Evolutionary conservation across 2,797 vertebrate species (phyloP).

Genomic region (Hemitrygon akajei): DNA sequence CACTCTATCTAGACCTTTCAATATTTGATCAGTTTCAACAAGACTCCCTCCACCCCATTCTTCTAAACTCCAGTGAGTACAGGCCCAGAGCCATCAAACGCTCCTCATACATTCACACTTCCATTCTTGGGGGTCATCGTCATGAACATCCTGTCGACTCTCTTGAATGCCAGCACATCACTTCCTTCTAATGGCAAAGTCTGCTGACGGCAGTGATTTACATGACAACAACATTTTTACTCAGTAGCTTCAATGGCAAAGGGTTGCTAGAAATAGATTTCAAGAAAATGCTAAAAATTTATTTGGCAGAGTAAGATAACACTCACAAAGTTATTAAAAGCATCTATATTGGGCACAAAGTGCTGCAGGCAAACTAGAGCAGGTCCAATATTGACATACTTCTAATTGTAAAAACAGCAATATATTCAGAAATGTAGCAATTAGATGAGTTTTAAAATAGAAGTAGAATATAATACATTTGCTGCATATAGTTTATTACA

Average conservation of each 20-base stretch:
- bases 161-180: too few species aligned
- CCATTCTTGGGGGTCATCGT: too few species aligned
- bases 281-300: background rate
- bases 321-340: background rate
- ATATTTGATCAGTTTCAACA: too few species aligned
- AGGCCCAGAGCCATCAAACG: too few species aligned
- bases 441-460: background rate
- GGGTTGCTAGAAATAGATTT: background rate
- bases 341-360: background rate
- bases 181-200: too few species aligned
- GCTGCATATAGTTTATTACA: background rate
- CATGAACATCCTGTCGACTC: too few species aligned
- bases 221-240: background rate
- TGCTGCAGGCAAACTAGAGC: background rate
- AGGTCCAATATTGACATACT: background rate
- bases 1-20: too few species aligned
- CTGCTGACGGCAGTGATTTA: background rate
- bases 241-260: background rate
- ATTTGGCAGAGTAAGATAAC: background rate
- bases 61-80: too few species aligned
- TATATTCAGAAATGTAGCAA: background rate
- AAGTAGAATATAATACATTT: background rate
- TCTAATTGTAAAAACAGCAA: background rate
- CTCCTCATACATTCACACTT: too few species aligned
- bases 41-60: too few species aligned